These are phyloP conservation scores for Ormyrus labotus DNA, from an alignment of 2,888 invertebrate species.

Conservation along the genomic window DNA sequence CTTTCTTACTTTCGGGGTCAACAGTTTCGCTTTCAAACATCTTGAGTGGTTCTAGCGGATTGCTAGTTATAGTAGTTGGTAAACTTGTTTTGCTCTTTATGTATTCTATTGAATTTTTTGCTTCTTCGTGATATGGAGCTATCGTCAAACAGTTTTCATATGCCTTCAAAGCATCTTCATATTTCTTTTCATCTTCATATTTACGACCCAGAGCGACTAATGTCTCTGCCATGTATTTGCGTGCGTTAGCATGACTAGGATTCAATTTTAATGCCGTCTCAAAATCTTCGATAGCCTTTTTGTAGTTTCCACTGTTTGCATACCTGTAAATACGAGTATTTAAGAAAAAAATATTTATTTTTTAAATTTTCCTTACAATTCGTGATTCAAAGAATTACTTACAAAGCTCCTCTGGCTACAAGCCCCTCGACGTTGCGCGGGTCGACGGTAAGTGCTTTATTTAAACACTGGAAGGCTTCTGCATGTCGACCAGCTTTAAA, in stretches of 20 bases:
- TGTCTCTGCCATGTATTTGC: conserved; percentile 96
- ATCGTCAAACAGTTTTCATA: conserved; percentile 90
- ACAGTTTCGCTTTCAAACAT: conserved; percentile 71
- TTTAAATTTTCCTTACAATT: not conserved
- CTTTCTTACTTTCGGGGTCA: conserved; percentile 70
- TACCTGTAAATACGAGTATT: conserved; percentile 76
- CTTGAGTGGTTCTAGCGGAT: conserved; percentile 64
- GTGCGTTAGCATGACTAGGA: conserved; percentile 93
- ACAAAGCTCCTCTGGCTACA: conserved; percentile 93
- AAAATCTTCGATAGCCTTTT: conserved; percentile 95
- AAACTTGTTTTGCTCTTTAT: conserved; percentile 82
- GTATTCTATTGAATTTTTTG: conserved; percentile 88
- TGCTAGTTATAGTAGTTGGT: conserved; percentile 49
- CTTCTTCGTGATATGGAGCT: conserved; percentile 92
- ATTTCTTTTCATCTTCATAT: conserved; percentile 91
- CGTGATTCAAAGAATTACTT: conserved; percentile 64
- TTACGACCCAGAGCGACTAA: conserved; percentile 92
- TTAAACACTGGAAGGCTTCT: conserved; percentile 95
- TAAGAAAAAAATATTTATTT: not conserved
- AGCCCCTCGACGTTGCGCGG: conserved; percentile 94
- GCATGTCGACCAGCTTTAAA: conserved; percentile 95
- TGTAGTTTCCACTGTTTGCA: conserved; percentile 95
- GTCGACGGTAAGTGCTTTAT: conserved; percentile 94
- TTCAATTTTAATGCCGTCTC: conserved; percentile 93
- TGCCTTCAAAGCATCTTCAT: conserved; percentile 89